Evolutionary conservation across 2,113 vertebrate genomes (phyloP).

Genomic region (Alligator mississippiensis): DNA sequence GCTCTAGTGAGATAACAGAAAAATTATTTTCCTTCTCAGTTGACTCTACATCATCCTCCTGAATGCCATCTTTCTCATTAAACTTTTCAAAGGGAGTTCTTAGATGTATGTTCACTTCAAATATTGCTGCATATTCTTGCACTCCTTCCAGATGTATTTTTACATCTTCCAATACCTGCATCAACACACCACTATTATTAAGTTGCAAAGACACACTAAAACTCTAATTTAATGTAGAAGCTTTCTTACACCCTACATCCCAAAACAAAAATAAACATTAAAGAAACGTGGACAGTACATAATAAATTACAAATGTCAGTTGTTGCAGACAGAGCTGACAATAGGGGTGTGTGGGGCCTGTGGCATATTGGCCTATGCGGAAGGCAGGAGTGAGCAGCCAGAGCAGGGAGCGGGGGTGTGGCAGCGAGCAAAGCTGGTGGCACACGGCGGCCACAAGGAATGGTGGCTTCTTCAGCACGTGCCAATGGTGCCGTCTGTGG

Average conservation of each 20-base stretch:
- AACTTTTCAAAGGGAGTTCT: constrained; percentile 11
- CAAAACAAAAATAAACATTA: background rate
- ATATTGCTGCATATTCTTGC: constrained; percentile 51
- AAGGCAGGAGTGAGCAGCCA: no score
- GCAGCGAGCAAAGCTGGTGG: no score
- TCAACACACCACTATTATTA: background rate
- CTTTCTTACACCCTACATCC: background rate
- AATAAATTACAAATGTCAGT: background rate
- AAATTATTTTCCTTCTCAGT: background rate
- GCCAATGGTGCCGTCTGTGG: no score
- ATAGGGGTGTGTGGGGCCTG: no score
- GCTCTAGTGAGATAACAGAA: background rate
- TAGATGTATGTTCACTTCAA: constrained; percentile 70
- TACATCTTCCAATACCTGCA: constrained; percentile 47
- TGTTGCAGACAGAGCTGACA: background rate
- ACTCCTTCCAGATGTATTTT: background rate
- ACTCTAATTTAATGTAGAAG: background rate
- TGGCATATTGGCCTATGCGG: no score
- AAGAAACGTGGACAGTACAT: background rate
- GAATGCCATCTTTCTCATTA: background rate
- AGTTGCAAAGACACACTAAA: background rate
- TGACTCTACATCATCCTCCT: background rate
- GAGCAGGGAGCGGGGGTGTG: no score
- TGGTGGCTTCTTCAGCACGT: no score
- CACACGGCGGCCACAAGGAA: no score